Percentiles rank a stretch among this genome's conserved stretches.
Conservation (phyloP, 2,888 invertebrate genomes). For the Caenorhabditis sp. region DNA sequence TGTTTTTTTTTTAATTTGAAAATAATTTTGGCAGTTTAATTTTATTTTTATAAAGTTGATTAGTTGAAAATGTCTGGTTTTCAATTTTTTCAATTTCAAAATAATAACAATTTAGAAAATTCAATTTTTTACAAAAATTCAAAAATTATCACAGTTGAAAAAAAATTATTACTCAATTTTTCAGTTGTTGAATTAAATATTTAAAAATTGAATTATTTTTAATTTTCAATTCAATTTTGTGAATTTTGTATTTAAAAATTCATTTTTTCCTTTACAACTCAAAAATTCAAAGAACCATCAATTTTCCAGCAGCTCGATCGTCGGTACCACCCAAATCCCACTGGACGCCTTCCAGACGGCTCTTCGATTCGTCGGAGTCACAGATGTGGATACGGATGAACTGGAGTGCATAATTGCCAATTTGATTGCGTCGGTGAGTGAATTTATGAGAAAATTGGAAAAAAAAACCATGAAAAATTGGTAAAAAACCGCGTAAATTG, state of each 20-base stretch:
- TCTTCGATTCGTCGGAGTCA: constrained; percentile 89
- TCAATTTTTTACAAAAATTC: no score
- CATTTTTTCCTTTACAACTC: no score
- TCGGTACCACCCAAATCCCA: constrained; percentile 90
- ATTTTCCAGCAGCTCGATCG: constrained; percentile 83
- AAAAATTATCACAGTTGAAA: neutral
- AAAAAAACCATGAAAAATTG: neutral
- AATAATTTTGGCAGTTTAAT: no score
- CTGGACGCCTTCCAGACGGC: constrained; percentile 91
- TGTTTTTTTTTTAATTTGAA: no score
- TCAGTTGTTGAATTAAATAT: no score
- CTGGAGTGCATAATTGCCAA: constrained; percentile 97
- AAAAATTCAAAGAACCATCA: neutral
- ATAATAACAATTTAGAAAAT: neutral
- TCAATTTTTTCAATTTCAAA: constrained; percentile 18
- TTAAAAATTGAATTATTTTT: no score
- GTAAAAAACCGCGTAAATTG: neutral
- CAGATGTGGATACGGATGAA: constrained; percentile 93
- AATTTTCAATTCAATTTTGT: no score
- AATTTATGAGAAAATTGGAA: neutral
- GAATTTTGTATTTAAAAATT: no score
- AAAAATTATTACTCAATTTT: neutral
- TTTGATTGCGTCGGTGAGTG: constrained; percentile 90
- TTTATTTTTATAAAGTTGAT: no score
- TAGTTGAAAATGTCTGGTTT: no score